Percentiles rank a stretch among this genome's conserved stretches.
These are phyloP conservation scores for Euglossa dilemma DNA, from an alignment of 1,140 invertebrate species.

Conservation along the genomic window DNA sequence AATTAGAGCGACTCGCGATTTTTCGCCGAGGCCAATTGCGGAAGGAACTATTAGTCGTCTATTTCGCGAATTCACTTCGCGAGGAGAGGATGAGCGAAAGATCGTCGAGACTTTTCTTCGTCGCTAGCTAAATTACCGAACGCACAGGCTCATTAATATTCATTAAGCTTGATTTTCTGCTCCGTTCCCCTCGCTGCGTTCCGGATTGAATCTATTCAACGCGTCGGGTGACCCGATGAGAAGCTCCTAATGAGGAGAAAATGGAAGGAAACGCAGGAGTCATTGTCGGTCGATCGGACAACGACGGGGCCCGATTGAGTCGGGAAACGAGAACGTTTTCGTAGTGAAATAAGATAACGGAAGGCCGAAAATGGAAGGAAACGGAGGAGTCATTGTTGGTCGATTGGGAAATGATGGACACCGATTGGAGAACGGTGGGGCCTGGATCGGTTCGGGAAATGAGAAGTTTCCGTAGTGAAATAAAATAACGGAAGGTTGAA, in stretches of 20 bases:
- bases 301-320: too few relatives aligned
- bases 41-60: too few relatives aligned
- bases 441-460: too few relatives aligned
- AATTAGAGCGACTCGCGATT: neutral
- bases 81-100: too few relatives aligned
- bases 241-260: neutral
- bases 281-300: neutral
- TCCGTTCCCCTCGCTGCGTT: conserved; percentile 18
- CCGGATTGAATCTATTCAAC: conserved; percentile 23
- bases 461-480: too few relatives aligned
- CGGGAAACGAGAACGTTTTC: too few relatives aligned
- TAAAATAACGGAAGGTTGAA: too few relatives aligned
- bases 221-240: neutral
- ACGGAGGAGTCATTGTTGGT: neutral
- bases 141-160: conserved; percentile 40
- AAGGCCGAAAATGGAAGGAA: too few relatives aligned
- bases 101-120: neutral
- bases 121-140: conserved; percentile 21
- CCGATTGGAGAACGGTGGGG: too few relatives aligned
- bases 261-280: neutral
- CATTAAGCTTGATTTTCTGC: conserved; percentile 47
- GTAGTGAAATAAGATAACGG: too few relatives aligned
- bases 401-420: neutral
- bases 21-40: neutral
- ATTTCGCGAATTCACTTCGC: too few relatives aligned